Base-by-base conservation (phyloP, 2,113 vertebrate species). In the Bufo bufo region DNA sequence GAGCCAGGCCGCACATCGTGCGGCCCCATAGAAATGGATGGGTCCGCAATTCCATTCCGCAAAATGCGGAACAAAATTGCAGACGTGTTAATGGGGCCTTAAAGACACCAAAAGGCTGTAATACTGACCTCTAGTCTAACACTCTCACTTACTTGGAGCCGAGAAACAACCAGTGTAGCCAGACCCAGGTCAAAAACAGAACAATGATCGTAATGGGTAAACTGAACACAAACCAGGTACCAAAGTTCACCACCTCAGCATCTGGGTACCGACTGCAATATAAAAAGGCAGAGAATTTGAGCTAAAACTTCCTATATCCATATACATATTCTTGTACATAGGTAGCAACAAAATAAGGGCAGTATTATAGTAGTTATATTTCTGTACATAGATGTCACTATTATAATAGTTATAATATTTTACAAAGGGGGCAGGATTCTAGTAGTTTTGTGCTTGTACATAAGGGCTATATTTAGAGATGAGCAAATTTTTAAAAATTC, bases 141-240 rank as follows among this genome's bases (percentile, higher is more conserved):
- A 71, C 66, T 20, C 14, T 12, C 47, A 95, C 98, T 97, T 93
- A 99, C 98, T 99, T 99, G 98, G 97, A 99, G 89, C 98, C 98
- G 0, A 99, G 94, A 92, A 99, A 99, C 50, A 99, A 94, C 95
- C 97, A 98, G 77, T 99, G 98, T 93, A 99, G 95, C 98, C 98
- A 99, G 82, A 99, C 94, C 98, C 98, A 99, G 89, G 97, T 99
- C 91, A 99, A 92, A 43, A 99, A 92, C 94, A 99, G 91, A 96
- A 99, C 97, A 94, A 99, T 96, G 92, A 99, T 93, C 54, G 97
- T 97, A 77, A 99, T 96, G 77, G 98, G 98, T 77, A 99, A 95
- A 89, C 98, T 99, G 95, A 99, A 99, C 92, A 99, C 96, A 92
- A 99, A 99, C 98, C 98, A 99, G 0, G 97, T 99, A 72, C 98